These are phyloP conservation scores for Dufourea novaeangliae DNA, from an alignment of 1,140 invertebrate species.

Conservation along the genomic window DNA sequence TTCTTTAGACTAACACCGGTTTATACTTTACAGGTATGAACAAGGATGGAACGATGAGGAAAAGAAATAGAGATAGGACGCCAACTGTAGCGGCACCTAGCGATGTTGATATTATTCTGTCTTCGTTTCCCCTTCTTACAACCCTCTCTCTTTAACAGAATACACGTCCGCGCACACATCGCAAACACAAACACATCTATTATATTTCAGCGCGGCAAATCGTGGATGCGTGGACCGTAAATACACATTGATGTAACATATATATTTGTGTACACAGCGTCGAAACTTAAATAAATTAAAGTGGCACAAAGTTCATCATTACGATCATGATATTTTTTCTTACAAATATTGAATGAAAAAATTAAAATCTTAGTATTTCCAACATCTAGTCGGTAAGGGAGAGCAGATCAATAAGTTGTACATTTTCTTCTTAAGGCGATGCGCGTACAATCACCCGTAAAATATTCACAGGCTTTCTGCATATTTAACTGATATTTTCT, in stretches of 20 bases:
- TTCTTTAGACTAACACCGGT: conserved; percentile 28
- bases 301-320: not conserved
- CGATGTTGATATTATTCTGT: conserved; percentile 56
- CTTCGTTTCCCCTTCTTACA: conserved; percentile 28
- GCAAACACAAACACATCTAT: conserved; percentile 18
- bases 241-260: conserved; percentile 30
- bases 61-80: conserved; percentile 75
- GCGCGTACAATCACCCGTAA: conserved; percentile 26
- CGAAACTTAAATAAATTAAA: conserved; percentile 29
- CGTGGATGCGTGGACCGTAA: conserved; percentile 53
- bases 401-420: conserved; percentile 77
- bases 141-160: conserved; percentile 17
- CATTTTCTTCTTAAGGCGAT: conserved; percentile 71
- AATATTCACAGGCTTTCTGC: conserved; percentile 3
- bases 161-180: conserved; percentile 30
- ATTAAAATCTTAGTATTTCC: not conserved
- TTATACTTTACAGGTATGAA: conserved; percentile 43
- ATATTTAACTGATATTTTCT: not conserved
- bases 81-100: conserved; percentile 68
- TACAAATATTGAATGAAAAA: not conserved
- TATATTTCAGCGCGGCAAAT: conserved; percentile 72
- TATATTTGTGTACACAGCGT: not conserved
- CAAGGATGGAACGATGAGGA: conserved; percentile 45
- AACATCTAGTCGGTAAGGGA: conserved; percentile 57
- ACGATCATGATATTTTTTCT: not conserved